Evolutionary conservation across 1,140 invertebrate genomes (phyloP).

Genomic region (Zophobas atratus): DNA sequence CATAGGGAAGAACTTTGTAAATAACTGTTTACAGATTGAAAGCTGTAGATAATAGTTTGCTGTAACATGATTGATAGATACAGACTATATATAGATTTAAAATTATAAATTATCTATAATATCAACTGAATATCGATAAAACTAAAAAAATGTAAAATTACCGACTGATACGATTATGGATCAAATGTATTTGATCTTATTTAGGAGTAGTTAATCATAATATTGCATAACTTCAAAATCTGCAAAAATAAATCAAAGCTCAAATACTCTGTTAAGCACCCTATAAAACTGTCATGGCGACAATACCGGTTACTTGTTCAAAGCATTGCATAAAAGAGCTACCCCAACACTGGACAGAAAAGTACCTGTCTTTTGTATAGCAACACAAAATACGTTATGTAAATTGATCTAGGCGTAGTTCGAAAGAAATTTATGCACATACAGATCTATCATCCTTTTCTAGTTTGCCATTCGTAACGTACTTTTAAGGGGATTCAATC

Average conservation of each 20-base stretch:
- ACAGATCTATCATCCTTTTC: conserved; percentile 24
- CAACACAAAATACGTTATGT: conserved; percentile 55
- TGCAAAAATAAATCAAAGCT: conserved; percentile 29
- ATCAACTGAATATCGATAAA: too few species aligned
- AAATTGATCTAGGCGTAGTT: conserved; percentile 50
- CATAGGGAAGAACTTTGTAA: too few species aligned
- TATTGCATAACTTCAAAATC: too few species aligned
- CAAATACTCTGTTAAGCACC: conserved; percentile 41
- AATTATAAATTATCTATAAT: too few species aligned
- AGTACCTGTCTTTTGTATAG: conserved; percentile 54
- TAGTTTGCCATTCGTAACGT: not conserved
- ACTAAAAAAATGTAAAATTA: too few species aligned
- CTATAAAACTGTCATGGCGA: conserved; percentile 48
- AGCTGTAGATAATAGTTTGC: too few species aligned
- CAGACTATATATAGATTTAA: too few species aligned
- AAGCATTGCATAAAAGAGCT: conserved; percentile 44
- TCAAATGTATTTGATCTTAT: not conserved
- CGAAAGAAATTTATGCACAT: conserved; percentile 29
- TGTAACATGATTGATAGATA: too few species aligned
- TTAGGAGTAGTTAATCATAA: too few species aligned
- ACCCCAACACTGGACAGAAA: conserved; percentile 44
- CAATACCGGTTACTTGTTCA: conserved; percentile 53
- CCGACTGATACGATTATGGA: not conserved
- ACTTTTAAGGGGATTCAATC: too few species aligned
- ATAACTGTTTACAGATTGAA: too few species aligned